Evolutionary conservation across 1,140 invertebrate species (phyloP), one percentile per base, ranked within the genome.

Genomic region (Polyergus mexicanus): DNA sequence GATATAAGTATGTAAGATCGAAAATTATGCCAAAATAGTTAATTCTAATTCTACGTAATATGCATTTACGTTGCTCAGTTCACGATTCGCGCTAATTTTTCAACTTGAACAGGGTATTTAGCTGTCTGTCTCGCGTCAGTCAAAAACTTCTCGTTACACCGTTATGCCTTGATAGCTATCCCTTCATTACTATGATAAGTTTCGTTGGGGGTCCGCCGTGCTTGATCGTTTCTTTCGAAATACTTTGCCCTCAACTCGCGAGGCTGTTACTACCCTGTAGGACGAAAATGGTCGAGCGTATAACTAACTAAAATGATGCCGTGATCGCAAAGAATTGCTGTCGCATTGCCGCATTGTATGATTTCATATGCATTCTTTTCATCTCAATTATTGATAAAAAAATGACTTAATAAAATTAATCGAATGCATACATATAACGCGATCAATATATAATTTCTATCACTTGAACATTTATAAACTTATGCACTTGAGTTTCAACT

Each of bases 101-200:
- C 54, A 62, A 72, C 58, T 72, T 65, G 71, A 51, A 51, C 16
- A 51, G 5, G 32, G 63, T 89, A 89, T 89, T 89, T 88, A 72
- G 63, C 58, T 89, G 87, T 89, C 76, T 86, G 76, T 60, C 44
- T 66, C 71, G 16, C 22, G 84, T 89, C 87, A 71, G 56, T 88
- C 83, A 88, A 78, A 35, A 78, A 35, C 63, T 72, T 75, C 77
- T 89, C 78, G 76, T 86, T 88, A 89, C 35, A 71, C 13, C 58
- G 41, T 13, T 13, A 11, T 35, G 54, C 68, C 76, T 89, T 72
- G 54, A 63, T 76, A 54, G 32, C 47, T 56, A 60, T 32, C 58
- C 76, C 69, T 83, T 83, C 68, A 74, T 83, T 83, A 83, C 54
- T 16, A 28, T 54, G 68, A 83, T 83, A 72, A 83, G 78, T 68